Percentiles rank a stretch among this genome's conserved stretches.
Evolutionary conservation across 2,888 invertebrate genomes (phyloP).

Genomic region (Pristionchus exspectatus): DNA sequence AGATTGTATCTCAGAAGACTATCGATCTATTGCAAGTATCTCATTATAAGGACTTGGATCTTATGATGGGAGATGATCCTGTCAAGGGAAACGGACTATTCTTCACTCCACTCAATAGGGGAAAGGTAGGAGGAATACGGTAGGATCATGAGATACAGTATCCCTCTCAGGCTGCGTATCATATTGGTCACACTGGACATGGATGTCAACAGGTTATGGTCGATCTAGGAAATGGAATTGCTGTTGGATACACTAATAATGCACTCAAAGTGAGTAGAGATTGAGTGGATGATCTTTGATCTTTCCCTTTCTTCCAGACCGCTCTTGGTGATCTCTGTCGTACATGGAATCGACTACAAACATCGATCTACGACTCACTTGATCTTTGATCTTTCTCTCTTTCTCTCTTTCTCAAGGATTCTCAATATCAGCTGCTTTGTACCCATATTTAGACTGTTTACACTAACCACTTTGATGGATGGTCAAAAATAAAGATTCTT

Average conservation of each 20-base stretch:
- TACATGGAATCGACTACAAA: constrained; percentile 47
- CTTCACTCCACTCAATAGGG: constrained; percentile 56
- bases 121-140: constrained; percentile 25
- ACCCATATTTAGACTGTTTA: constrained; percentile 25
- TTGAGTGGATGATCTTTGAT: background rate
- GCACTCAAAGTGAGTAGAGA: constrained; percentile 60
- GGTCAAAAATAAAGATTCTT: constrained; percentile 13
- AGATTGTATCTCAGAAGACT: constrained; percentile 63
- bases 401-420: background rate
- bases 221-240: constrained; percentile 63
- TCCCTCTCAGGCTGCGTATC: constrained; percentile 58
- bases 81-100: constrained; percentile 71
- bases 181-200: constrained; percentile 70
- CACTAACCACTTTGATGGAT: background rate
- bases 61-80: constrained; percentile 63
- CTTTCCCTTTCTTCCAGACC: constrained; percentile 16
- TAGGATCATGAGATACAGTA: background rate
- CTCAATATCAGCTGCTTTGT: constrained; percentile 13
- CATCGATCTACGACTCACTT: constrained; percentile 30
- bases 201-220: constrained; percentile 69
- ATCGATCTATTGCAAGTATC: constrained; percentile 62
- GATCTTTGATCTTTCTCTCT: constrained; percentile 34
- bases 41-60: constrained; percentile 64
- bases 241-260: constrained; percentile 68
- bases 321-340: constrained; percentile 54